Percentiles rank a stretch among this genome's conserved stretches.
Evolutionary conservation across 2,888 invertebrate genomes (phyloP).

Genomic region (Endotricha flammealis): DNA sequence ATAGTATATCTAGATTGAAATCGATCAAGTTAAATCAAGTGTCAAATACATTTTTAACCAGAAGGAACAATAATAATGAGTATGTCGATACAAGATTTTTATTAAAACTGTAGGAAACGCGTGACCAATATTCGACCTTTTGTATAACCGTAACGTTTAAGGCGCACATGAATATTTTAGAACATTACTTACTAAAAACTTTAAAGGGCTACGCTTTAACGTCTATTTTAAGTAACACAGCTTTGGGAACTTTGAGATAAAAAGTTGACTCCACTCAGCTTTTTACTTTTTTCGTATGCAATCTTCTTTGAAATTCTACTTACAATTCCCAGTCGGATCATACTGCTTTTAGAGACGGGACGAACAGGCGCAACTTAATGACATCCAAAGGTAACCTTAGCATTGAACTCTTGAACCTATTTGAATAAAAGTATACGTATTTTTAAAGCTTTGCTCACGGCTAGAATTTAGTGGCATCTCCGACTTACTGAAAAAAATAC

Average conservation of each 20-base stretch:
- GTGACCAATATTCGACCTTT: not conserved
- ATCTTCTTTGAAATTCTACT: slow-evolving; percentile 3
- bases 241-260: slow-evolving; percentile 10
- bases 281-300: not conserved
- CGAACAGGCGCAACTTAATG: slow-evolving; percentile 13
- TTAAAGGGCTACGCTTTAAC: too few species aligned
- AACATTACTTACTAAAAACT: too few species aligned
- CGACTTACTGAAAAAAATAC: too few species aligned
- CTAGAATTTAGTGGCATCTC: too few species aligned
- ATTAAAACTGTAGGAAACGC: not conserved
- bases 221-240: not conserved
- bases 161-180: not conserved
- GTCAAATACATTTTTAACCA: too few species aligned
- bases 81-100: not conserved
- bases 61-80: too few species aligned
- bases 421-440: slow-evolving; percentile 16
- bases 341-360: slow-evolving; percentile 12
- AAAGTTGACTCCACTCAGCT: slow-evolving; percentile 11
- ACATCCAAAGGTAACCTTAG: slow-evolving; percentile 12
- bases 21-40: too few species aligned
- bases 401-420: slow-evolving; percentile 14
- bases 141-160: not conserved
- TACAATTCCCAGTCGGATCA: slow-evolving; percentile 14
- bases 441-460: too few species aligned
- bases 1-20: too few species aligned